These are phyloP conservation scores for Bugula neritina DNA, from an alignment of 2,888 invertebrate genomes.

Conservation along the genomic window DNA sequence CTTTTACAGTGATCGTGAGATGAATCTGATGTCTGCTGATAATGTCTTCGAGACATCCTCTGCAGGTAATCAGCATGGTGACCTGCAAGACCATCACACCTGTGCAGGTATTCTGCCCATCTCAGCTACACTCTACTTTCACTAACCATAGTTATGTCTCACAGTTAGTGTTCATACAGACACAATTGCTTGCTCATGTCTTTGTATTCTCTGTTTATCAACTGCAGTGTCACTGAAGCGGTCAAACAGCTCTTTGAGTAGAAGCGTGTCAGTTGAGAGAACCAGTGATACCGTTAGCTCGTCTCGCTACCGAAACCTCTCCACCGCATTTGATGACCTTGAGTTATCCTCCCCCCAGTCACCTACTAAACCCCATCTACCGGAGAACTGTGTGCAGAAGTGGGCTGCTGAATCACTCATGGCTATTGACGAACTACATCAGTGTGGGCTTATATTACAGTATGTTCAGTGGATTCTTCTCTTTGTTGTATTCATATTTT, in stretches of 20 bases:
- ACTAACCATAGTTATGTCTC: too few species aligned
- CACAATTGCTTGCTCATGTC: too few species aligned
- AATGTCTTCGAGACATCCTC: too few species aligned
- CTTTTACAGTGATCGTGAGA: too few species aligned
- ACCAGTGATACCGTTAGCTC: slow-evolving; percentile 14
- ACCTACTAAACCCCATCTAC: slow-evolving; percentile 51
- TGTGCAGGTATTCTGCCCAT: too few species aligned
- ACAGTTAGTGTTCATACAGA: too few species aligned
- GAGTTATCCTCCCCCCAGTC: background rate
- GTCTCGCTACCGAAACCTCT: background rate
- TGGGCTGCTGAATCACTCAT: slow-evolving; percentile 79
- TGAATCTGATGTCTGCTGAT: too few species aligned
- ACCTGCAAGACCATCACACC: too few species aligned
- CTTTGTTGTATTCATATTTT: background rate
- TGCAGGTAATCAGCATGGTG: too few species aligned
- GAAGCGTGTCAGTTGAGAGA: slow-evolving; percentile 12
- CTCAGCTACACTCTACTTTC: too few species aligned
- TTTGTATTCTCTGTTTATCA: too few species aligned
- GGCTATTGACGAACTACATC: slow-evolving; percentile 72
- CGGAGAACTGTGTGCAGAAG: slow-evolving; percentile 60
- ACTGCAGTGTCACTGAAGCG: slow-evolving; percentile 16
- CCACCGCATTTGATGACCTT: slow-evolving; percentile 15
- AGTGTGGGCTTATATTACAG: slow-evolving; percentile 68
- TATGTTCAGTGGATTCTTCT: slow-evolving; percentile 42
- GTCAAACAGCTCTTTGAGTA: slow-evolving; percentile 9